phyloP scores from a whole-genome alignment of 2,113 vertebrate genomes.

The Patagioenas fasciata region DNA sequence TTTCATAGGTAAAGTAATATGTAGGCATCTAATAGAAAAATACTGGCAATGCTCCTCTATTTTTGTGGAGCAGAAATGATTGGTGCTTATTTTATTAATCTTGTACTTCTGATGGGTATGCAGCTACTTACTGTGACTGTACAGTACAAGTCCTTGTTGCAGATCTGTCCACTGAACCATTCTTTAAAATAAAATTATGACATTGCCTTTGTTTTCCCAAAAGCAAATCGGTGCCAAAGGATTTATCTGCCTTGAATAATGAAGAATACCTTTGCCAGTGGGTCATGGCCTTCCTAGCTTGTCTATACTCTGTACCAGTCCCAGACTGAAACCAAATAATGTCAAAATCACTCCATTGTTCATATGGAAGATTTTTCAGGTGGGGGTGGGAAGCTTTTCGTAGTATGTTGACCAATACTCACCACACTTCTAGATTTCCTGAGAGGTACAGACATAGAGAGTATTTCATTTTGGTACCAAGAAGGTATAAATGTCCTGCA shows the following conservation, averaged over 20 bases:
- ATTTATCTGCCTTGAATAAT: slow-evolving; percentile 8
- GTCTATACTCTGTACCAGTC: not conserved
- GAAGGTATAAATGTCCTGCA: not conserved
- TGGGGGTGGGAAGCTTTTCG: not conserved
- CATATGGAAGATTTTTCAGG: not conserved
- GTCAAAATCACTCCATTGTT: not conserved
- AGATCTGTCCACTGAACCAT: not conserved
- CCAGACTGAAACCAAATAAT: not conserved
- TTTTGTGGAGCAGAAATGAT: not conserved
- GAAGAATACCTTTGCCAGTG: not conserved
- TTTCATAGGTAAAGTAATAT: not conserved
- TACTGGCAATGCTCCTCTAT: not conserved
- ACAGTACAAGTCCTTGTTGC: not conserved
- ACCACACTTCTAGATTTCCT: not conserved
- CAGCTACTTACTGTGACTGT: not conserved
- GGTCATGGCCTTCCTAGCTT: slow-evolving; percentile 7
- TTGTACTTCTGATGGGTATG: not conserved
- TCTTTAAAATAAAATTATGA: not conserved
- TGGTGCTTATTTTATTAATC: not conserved
- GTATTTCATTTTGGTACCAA: not conserved
- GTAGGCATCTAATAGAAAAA: not conserved
- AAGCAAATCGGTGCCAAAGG: not conserved
- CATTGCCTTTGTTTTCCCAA: not conserved
- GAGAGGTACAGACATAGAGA: not conserved
- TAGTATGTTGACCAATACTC: not conserved